Conservation (phyloP, 2,888 invertebrate genomes). For the Neoitamus cyanurus region DNA sequence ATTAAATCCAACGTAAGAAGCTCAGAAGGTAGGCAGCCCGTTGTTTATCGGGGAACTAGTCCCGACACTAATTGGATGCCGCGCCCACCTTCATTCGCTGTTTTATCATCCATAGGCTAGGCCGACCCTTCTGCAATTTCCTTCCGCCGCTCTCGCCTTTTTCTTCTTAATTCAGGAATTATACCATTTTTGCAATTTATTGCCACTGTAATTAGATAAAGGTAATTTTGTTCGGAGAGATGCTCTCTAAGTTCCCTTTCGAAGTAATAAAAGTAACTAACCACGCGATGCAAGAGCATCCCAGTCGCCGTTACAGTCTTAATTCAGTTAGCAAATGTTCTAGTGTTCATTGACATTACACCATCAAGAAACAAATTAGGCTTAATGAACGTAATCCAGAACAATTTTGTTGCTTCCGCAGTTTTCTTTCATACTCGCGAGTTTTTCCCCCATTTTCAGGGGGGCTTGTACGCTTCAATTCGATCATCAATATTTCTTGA, state of each 20-base stretch:
- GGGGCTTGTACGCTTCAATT: background rate
- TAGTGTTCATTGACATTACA: background rate
- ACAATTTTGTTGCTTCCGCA: background rate
- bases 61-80: constrained; percentile 32
- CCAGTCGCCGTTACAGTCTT: background rate
- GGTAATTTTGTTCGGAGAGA: background rate
- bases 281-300: background rate
- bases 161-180: constrained; percentile 16
- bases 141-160: background rate
- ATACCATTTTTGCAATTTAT: constrained; percentile 12
- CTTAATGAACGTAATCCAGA: background rate
- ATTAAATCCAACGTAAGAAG: constrained; percentile 31
- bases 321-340: background rate
- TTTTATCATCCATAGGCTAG: constrained; percentile 8
- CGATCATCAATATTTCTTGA: background rate
- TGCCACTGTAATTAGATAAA: constrained; percentile 24
- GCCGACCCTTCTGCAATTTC: background rate
- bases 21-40: constrained; percentile 12
- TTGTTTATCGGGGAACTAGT: constrained; percentile 28
- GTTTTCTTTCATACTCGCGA: too few relatives aligned
- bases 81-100: background rate
- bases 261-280: background rate
- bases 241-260: background rate
- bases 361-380: background rate
- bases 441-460: background rate